Evolutionary conservation across 2,797 vertebrate species (phyloP).

Genomic region (Acrossocheilus wenchowensis): DNA sequence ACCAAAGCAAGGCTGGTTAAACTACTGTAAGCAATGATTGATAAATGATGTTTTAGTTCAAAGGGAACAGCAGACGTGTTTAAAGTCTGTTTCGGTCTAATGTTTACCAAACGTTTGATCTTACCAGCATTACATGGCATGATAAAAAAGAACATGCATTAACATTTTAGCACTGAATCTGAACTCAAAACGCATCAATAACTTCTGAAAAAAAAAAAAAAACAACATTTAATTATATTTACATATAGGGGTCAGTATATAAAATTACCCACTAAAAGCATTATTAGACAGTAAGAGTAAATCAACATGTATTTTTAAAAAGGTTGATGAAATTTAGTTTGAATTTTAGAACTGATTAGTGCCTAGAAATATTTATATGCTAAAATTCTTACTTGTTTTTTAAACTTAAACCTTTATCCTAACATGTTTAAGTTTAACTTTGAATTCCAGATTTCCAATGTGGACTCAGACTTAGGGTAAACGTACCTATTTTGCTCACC

Average conservation of each 20-base stretch:
- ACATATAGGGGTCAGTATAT: neutral
- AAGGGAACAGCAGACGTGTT: constrained; percentile 42
- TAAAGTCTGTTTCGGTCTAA: constrained; percentile 12
- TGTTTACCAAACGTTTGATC: constrained; percentile 29
- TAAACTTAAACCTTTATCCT: neutral
- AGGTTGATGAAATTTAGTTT: neutral
- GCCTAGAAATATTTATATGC: neutral
- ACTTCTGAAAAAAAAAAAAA: constrained; percentile 6
- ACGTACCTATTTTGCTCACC: too few relatives aligned
- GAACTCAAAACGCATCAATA: constrained; percentile 9
- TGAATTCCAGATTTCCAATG: neutral
- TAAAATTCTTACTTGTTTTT: neutral
- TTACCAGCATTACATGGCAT: constrained; percentile 3
- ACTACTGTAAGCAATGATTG: constrained; percentile 26
- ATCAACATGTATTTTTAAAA: neutral
- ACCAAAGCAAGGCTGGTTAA: constrained; percentile 13
- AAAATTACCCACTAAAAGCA: neutral
- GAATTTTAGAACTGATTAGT: neutral
- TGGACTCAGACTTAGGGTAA: neutral
- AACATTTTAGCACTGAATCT: constrained; percentile 11
- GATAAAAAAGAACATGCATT: constrained; percentile 7
- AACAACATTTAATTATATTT: constrained; percentile 15
- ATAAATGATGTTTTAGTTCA: constrained; percentile 46
- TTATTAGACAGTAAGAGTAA: neutral
- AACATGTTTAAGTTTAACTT: neutral